Conservation (phyloP, 2,113 vertebrate genomes). For the Myiozetetes cayanensis region DNA sequence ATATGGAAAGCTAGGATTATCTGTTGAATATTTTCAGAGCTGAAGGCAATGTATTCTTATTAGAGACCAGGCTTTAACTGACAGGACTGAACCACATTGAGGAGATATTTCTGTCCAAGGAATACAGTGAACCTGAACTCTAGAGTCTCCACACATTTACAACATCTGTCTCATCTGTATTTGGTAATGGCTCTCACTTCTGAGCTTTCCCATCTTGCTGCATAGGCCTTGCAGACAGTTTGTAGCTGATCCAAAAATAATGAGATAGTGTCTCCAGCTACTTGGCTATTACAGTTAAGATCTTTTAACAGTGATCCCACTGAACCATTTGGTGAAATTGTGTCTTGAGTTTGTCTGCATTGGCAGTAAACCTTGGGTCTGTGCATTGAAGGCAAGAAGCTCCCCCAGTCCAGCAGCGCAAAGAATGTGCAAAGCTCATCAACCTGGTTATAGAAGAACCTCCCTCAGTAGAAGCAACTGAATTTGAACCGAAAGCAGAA, state of each 20-base stretch:
- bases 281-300: background rate
- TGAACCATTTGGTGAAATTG: background rate
- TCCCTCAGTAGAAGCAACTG: background rate
- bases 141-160: background rate
- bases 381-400: background rate
- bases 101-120: background rate
- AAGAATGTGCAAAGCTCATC: background rate
- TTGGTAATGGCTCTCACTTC: background rate
- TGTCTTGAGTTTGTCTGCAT: background rate
- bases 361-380: background rate
- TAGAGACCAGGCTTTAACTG: background rate
- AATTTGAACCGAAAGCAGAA: background rate
- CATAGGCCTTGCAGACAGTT: background rate
- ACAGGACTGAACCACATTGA: background rate
- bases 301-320: background rate
- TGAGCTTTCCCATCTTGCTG: background rate
- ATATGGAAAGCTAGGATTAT: background rate
- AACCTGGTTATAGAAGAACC: background rate
- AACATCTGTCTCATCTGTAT: background rate
- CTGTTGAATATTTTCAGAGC: background rate
- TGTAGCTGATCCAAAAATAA: background rate
- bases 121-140: background rate
- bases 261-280: background rate
- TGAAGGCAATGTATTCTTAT: background rate
- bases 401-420: background rate